Percentiles rank a stretch among this genome's conserved stretches.
phyloP scores from a whole-genome alignment of 2,113 vertebrate species.

The Poicephalus meyeri region DNA sequence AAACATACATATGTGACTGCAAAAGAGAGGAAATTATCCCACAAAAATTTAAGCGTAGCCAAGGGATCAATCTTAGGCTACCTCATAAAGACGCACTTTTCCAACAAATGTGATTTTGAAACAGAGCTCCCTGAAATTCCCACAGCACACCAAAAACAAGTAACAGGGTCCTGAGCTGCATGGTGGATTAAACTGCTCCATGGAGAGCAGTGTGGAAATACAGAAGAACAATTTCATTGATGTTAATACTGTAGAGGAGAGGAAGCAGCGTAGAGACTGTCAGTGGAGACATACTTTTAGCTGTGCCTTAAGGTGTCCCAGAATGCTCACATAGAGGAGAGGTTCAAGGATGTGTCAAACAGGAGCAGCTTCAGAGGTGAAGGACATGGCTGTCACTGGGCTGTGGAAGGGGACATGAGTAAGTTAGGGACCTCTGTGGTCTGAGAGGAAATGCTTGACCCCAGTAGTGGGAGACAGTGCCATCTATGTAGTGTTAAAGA shows the following conservation, averaged over 20 bases:
- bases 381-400: background rate
- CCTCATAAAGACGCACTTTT: background rate
- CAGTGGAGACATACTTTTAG: background rate
- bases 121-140: background rate
- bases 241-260: background rate
- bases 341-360: background rate
- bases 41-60: background rate
- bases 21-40: background rate
- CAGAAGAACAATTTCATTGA: background rate
- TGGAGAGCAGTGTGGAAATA: background rate
- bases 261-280: background rate
- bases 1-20: background rate
- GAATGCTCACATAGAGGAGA: background rate
- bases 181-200: background rate
- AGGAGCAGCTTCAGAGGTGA: background rate
- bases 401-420: background rate
- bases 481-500: background rate
- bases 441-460: background rate
- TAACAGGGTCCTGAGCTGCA: background rate
- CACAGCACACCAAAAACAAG: background rate
- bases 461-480: no score
- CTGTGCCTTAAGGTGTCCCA: background rate
- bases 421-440: background rate
- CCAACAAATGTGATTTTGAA: background rate
- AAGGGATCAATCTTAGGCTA: background rate